Evolutionary conservation across 2,113 vertebrate genomes (phyloP).

Genomic region (Promerops cafer): DNA sequence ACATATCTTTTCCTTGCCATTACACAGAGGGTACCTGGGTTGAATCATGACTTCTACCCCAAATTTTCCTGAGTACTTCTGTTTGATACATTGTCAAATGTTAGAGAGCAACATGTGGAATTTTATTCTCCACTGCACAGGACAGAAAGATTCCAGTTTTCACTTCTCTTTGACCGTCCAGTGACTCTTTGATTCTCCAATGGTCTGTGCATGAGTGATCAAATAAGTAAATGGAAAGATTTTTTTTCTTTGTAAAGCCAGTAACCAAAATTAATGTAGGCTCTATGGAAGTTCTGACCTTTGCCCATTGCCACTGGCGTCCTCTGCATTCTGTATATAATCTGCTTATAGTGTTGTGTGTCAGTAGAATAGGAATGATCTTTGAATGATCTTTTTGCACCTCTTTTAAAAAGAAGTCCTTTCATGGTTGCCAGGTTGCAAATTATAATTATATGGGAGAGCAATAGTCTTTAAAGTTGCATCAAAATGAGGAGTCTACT

Average conservation of each 20-base stretch:
- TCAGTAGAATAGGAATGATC: not conserved
- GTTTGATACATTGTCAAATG: not conserved
- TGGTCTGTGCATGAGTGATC: not conserved
- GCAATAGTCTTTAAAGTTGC: not conserved
- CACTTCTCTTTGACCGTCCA: not conserved
- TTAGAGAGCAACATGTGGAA: not conserved
- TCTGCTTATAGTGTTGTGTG: not conserved
- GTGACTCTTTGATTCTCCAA: too few species aligned
- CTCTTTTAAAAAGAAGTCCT: not conserved
- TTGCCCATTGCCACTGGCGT: not conserved
- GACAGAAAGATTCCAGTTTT: not conserved
- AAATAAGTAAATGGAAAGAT: not conserved
- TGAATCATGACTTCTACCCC: not conserved
- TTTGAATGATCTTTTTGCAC: not conserved
- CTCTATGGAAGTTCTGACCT: not conserved
- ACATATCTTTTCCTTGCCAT: not conserved
- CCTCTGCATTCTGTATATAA: not conserved
- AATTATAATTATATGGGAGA: not conserved
- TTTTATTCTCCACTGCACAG: not conserved
- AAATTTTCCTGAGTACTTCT: not conserved
- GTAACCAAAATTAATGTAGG: not conserved
- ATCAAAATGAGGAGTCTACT: not conserved
- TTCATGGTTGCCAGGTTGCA: not conserved
- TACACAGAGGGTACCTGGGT: not conserved
- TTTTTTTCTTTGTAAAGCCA: not conserved